These are phyloP conservation scores for Pycnonotus jocosus DNA, from an alignment of 2,113 vertebrate species.

Conservation along the genomic window DNA sequence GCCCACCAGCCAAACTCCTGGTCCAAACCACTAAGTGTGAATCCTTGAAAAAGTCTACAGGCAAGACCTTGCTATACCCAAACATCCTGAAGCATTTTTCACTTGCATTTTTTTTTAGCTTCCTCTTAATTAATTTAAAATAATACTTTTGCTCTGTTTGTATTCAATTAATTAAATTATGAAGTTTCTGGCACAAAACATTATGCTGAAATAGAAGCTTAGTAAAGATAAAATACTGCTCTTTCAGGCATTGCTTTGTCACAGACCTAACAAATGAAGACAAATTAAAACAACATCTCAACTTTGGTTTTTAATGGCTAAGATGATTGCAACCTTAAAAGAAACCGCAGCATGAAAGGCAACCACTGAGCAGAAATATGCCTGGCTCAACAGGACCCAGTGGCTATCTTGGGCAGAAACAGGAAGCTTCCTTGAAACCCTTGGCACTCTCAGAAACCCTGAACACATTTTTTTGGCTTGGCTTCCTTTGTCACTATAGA, in stretches of 20 bases:
- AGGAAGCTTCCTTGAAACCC: background rate
- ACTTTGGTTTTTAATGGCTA: background rate
- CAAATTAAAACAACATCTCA: constrained; percentile 12
- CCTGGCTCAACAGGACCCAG: background rate
- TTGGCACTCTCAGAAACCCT: background rate
- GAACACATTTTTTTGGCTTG: background rate
- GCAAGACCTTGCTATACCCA: background rate
- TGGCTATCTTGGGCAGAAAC: background rate
- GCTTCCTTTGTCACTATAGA: background rate
- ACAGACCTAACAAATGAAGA: background rate
- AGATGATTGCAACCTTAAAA: background rate
- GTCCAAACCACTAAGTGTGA: background rate
- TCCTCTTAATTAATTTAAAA: background rate
- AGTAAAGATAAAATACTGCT: background rate
- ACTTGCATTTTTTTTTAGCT: background rate
- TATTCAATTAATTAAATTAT: background rate
- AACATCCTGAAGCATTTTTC: background rate
- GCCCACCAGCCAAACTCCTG: background rate
- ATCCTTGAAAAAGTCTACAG: background rate
- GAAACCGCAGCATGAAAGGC: background rate
- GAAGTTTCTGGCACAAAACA: background rate
- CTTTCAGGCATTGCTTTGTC: background rate
- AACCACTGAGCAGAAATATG: background rate
- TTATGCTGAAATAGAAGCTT: background rate
- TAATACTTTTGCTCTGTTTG: background rate